A percentile compares a stretch with the other conserved stretches of the same genome.
These are phyloP conservation scores for Plemyria rubiginata DNA, from an alignment of 2,888 invertebrate species.

Conservation along the genomic window DNA sequence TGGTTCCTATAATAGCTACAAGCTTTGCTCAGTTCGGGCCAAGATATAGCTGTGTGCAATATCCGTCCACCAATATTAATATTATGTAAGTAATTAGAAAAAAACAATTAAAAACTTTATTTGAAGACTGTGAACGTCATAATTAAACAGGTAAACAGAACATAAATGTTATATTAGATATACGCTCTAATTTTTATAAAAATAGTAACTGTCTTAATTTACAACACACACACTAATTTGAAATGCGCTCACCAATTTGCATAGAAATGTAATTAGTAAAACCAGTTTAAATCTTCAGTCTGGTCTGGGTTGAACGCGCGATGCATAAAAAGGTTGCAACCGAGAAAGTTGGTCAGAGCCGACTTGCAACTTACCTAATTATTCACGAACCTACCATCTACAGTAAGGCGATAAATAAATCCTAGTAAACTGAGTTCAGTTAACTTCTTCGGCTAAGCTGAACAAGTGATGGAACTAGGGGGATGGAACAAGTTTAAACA, in stretches of 20 bases:
- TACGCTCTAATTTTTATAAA: conserved; percentile 10
- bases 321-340: conserved; percentile 50
- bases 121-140: no score
- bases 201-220: conserved; percentile 27
- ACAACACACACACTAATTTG: conserved; percentile 40
- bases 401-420: conserved; percentile 39
- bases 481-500: neutral
- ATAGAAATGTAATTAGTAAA: conserved; percentile 52
- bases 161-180: no score
- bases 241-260: conserved; percentile 45
- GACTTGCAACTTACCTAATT: conserved; percentile 51
- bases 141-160: neutral
- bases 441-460: conserved; percentile 24
- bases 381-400: conserved; percentile 46
- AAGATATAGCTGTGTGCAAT: no score
- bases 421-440: conserved; percentile 34
- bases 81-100: no score
- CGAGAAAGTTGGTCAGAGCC: conserved; percentile 29
- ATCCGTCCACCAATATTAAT: no score
- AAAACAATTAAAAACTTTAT: no score
- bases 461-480: neutral
- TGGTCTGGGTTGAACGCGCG: conserved; percentile 47
- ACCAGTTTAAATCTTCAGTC: conserved; percentile 42
- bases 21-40: no score
- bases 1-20: no score